Base-by-base conservation (phyloP, 2,113 vertebrate species). In the Chrysochloris asiatica region DNA sequence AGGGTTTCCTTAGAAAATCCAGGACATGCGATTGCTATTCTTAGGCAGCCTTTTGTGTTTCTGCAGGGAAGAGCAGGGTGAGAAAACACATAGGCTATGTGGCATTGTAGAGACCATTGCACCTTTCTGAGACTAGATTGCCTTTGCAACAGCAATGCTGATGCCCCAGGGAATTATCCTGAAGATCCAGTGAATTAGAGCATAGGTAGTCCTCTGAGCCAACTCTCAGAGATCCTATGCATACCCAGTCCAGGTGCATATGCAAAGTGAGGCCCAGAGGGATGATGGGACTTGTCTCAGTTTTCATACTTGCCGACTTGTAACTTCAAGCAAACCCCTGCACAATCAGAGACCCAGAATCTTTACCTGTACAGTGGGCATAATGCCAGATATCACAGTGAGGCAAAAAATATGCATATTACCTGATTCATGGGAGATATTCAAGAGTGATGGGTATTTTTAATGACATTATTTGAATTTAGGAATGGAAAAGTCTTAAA, bases 1-100 rank as follows among this genome's bases (percentile, higher is more conserved):
- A 6, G 8, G 61, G 2, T 88, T 86, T 54, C 72, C 71, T 88
- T 24, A 50, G 63, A 69, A 71, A 92, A 94, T 67, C 26, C 45
- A 89, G 91, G 87, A 36, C 80, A 90, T 36, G 30, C n/a, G 21
- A 21, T 4, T 84, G 19, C 75, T 93, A 75, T 93, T 93, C 54
- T 93, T 69, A 73, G 88, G 22, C 21, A 3, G 17, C 21, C 77
- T 43, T 41, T 63, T 65, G 87, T 65, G n/a, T 88, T 85, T 86
- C 69, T 47, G 17, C 2, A 71, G 56, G 33, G 50, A 56, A 22
- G 24, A 56, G 54, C 54, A 43, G 67, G 59, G 75, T 71, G 33
- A 38, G 33, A 24, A 11, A 61, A 17, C 30, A 86, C 52, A 6
- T 45, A 65, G 0, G 26, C 56, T 38, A 28, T 76, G 67, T 41